These are phyloP conservation scores for Xyrichtys novacula DNA, from an alignment of 2,797 vertebrate genomes.

Conservation along the genomic window DNA sequence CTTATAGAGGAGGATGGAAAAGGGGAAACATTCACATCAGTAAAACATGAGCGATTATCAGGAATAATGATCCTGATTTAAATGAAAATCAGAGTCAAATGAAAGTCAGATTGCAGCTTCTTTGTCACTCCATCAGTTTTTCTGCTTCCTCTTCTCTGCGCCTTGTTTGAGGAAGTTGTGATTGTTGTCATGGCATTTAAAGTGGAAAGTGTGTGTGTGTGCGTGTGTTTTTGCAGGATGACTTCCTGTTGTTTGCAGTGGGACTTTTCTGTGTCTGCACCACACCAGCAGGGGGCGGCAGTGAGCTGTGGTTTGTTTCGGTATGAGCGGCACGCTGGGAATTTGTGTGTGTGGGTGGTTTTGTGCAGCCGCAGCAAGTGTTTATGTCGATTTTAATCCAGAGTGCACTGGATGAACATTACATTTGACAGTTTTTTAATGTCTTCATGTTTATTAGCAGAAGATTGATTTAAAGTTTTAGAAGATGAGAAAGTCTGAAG, in stretches of 20 bases:
- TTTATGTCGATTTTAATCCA: not conserved
- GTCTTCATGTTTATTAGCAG: not conserved
- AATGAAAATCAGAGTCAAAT: too few species aligned
- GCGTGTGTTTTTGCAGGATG: not conserved
- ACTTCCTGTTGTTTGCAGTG: not conserved
- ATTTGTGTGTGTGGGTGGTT: slow-evolving; percentile 19
- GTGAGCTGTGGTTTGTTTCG: slow-evolving; percentile 6
- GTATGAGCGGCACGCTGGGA: slow-evolving; percentile 41
- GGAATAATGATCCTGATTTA: too few species aligned
- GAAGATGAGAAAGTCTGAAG: too few species aligned
- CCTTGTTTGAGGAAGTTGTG: slow-evolving; percentile 16
- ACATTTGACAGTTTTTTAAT: not conserved
- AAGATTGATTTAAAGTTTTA: too few species aligned
- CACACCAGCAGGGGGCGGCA: slow-evolving; percentile 54
- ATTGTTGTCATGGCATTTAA: not conserved
- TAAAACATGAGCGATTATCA: too few species aligned
- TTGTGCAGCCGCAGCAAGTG: not conserved
- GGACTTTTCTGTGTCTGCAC: not conserved
- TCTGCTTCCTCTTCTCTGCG: not conserved
- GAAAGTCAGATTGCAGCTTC: too few species aligned
- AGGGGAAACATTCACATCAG: too few species aligned
- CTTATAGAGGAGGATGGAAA: too few species aligned
- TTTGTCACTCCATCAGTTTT: too few species aligned
- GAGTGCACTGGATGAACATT: not conserved
- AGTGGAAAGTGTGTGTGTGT: not conserved